phyloP scores from a whole-genome alignment of 2,888 invertebrate genomes.

The Drosophila borealis region DNA sequence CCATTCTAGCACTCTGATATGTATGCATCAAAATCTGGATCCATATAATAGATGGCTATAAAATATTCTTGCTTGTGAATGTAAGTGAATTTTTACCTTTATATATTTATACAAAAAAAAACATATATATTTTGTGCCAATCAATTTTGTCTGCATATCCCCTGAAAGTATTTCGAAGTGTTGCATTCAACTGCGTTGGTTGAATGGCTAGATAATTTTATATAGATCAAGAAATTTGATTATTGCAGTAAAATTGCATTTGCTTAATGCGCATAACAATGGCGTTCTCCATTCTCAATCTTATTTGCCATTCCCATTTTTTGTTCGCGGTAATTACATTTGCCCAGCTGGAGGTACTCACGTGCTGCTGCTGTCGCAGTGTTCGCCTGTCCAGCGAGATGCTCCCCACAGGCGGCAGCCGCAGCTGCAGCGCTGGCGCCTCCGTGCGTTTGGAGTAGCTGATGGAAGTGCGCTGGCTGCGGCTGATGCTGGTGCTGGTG shows the following conservation, averaged over 20 bases:
- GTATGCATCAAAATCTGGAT: too few species aligned
- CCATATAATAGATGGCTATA: too few species aligned
- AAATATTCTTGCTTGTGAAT: too few species aligned
- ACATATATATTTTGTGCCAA: too few species aligned
- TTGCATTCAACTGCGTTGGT: too few species aligned
- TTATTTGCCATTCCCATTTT: slow-evolving; percentile 1
- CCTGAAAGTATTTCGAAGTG: too few species aligned
- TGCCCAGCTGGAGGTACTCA: slow-evolving; percentile 43
- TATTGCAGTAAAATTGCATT: slow-evolving; percentile 19
- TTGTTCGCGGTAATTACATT: slow-evolving; percentile 29
- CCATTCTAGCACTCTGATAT: too few species aligned
- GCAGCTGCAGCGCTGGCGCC: slow-evolving; percentile 58
- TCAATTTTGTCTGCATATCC: too few species aligned
- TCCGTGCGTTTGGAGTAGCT: slow-evolving; percentile 70
- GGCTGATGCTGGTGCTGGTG: slow-evolving; percentile 53
- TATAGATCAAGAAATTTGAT: slow-evolving; percentile 6
- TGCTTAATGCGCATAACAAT: slow-evolving; percentile 29
- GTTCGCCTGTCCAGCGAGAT: slow-evolving; percentile 63
- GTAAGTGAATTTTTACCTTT: too few species aligned
- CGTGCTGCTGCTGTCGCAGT: slow-evolving; percentile 72
- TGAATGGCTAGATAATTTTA: neutral
- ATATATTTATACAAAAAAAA: too few species aligned
- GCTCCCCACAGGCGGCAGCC: slow-evolving; percentile 69
- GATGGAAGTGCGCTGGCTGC: slow-evolving; percentile 71
- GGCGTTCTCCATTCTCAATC: neutral